phyloP scores from a whole-genome alignment of 2,113 vertebrate genomes.

The Oxyura jamaicensis region DNA sequence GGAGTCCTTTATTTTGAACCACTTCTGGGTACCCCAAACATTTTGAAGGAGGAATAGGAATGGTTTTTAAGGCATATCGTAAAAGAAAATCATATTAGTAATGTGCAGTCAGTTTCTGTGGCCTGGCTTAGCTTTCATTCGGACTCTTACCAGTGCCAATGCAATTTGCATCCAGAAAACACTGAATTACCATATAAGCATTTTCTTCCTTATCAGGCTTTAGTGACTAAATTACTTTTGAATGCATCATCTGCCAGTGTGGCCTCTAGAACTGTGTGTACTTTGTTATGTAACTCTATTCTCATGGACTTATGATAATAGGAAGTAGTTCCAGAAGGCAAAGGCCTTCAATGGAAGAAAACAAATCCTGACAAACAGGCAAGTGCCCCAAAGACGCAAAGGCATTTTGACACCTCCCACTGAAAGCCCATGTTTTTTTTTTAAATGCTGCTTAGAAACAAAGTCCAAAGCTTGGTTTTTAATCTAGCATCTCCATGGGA shows the following conservation, averaged over 20 bases:
- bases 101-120: not conserved
- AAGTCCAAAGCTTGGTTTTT: not conserved
- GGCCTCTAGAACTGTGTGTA: not conserved
- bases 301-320: not conserved
- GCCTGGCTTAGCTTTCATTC: not conserved
- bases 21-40: not conserved
- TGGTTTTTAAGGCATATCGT: accelerated
- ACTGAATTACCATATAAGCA: not conserved
- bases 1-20: not conserved
- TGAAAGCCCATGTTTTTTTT: not conserved
- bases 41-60: not conserved
- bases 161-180: not conserved
- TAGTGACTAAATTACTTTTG: not conserved
- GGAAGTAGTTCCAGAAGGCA: not conserved
- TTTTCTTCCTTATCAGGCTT: slow-evolving; percentile 1
- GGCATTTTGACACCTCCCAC: not conserved
- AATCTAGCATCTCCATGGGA: not conserved
- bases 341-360: not conserved
- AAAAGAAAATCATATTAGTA: not conserved
- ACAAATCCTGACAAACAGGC: not conserved
- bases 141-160: not conserved
- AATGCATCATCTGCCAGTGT: not conserved
- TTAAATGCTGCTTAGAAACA: not conserved
- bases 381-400: not conserved
- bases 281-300: not conserved